Evolutionary conservation across 2,113 vertebrate species (phyloP).

Genomic region (Epinephelus moara): DNA sequence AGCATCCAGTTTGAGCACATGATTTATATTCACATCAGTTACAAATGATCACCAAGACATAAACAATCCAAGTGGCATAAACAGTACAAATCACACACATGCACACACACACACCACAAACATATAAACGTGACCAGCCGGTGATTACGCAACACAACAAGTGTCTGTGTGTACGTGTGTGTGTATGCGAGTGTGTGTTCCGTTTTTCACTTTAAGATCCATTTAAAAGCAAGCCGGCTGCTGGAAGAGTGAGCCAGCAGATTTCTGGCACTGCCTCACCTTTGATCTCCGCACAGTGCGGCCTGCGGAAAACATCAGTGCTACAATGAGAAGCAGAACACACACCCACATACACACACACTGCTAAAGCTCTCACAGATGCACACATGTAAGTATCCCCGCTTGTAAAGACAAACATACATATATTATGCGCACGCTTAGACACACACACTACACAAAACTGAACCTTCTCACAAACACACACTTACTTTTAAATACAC

Average conservation of each 20-base stretch:
- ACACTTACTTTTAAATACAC: slow-evolving; percentile 28
- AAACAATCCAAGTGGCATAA: slow-evolving; percentile 47
- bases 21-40: slow-evolving; percentile 44
- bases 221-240: slow-evolving; percentile 54
- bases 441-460: slow-evolving; percentile 15
- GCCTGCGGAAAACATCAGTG: slow-evolving; percentile 63
- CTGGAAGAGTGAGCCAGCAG: slow-evolving; percentile 58
- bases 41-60: slow-evolving; percentile 57
- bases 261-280: slow-evolving; percentile 58
- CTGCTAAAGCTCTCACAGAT: too few species aligned
- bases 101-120: slow-evolving; percentile 8
- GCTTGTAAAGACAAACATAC: slow-evolving; percentile 43
- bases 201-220: slow-evolving; percentile 52
- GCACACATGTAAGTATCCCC: background rate
- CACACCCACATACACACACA: slow-evolving; percentile 7
- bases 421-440: slow-evolving; percentile 7
- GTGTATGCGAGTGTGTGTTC: slow-evolving; percentile 10
- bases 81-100: slow-evolving; percentile 23
- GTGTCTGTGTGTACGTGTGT: slow-evolving; percentile 3
- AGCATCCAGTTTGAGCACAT: slow-evolving; percentile 20
- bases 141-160: slow-evolving; percentile 34
- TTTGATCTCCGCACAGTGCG: slow-evolving; percentile 55
- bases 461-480: slow-evolving; percentile 22
- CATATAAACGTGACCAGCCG: background rate
- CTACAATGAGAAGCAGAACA: slow-evolving; percentile 56